Base-by-base conservation (phyloP, 2,888 invertebrate genomes). In the Nemurella pictetii region DNA sequence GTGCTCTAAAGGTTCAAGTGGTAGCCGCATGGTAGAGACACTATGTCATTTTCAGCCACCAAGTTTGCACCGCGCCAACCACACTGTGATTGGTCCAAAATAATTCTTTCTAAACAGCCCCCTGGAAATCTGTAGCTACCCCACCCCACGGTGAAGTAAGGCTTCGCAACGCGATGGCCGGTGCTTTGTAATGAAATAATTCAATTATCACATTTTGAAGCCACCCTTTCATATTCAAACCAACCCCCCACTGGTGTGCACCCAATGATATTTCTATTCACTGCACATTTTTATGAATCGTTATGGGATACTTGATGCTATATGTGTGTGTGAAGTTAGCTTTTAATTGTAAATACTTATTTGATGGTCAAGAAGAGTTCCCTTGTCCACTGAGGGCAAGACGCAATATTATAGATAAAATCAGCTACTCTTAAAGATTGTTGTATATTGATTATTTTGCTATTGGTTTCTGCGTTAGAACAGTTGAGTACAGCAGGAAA, bases 101-200 rank as follows among this genome's bases (percentile, higher is more conserved):
- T 36, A 26, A 32, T 81, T 75, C 75, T 27, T 28, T 75, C 72
- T 27, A 72, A 82, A 55, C 82, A 27, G 27, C 82, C 72, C 82
- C 82, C 55, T 28, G 72, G 27, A 55, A 55, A 55, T 81, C 80
- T 25, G 30, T 82, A 12, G n/a, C 29, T 27, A 27, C 55, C 26
- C 82, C 27, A 72, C 82, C 82, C 82, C 72, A 82, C 55, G 82
- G 82, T 82, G 55, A 82, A 82, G 82, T 82, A 72, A 82, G 82
- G 55, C 82, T 25, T 82, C 82, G 28, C 82, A 1, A 75, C 35
- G 83, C 85, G 83, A 85, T 78, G 77, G 85, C 72, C 28, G 83
- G 36, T 83, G 55, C 78, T 82, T 36, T 85, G 78, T 83, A 73
- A 83, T 85, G 85, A 77, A 84, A 81, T 84, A 84, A 84, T 84